Evolutionary conservation across 2,113 vertebrate genomes (phyloP).

Genomic region (Lethenteron camtschaticum): DNA sequence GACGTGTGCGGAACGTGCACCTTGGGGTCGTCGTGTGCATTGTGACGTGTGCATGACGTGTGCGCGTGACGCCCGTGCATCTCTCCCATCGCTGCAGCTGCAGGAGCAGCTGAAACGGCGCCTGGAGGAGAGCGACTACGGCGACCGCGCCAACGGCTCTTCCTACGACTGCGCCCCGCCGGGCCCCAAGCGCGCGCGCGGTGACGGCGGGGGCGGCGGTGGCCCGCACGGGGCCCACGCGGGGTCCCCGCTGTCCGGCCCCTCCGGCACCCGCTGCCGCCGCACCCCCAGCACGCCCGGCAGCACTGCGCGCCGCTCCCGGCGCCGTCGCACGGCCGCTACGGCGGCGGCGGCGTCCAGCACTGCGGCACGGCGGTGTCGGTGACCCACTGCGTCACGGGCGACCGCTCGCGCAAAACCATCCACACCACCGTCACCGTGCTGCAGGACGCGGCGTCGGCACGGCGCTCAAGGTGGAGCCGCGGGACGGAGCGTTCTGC

Average conservation of each 20-base stretch:
- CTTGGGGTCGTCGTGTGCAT: too few species aligned
- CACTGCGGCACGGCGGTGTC: background rate
- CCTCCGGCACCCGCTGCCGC: background rate
- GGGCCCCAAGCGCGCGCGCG: background rate
- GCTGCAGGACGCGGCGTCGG: background rate
- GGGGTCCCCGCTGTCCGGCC: background rate
- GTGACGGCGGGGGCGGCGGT: background rate
- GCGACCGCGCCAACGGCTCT: too few species aligned
- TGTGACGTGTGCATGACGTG: too few species aligned
- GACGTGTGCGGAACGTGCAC: too few species aligned
- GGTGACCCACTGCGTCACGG: background rate
- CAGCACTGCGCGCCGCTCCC: too few species aligned
- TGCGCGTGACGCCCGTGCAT: background rate
- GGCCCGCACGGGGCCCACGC: background rate
- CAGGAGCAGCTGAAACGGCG: conserved; percentile 1
- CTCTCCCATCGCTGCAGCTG: background rate
- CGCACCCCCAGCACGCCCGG: too few species aligned
- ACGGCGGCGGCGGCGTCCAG: too few species aligned
- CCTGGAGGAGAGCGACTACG: conserved; percentile 1
- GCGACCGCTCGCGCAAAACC: background rate
- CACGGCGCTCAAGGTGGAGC: background rate
- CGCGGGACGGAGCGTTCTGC: background rate
- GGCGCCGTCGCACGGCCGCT: too few species aligned
- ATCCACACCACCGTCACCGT: conserved; percentile 1
- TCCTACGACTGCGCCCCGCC: background rate